Conservation (phyloP, 2,113 vertebrate genomes). For the Peucedramus taeniatus region DNA sequence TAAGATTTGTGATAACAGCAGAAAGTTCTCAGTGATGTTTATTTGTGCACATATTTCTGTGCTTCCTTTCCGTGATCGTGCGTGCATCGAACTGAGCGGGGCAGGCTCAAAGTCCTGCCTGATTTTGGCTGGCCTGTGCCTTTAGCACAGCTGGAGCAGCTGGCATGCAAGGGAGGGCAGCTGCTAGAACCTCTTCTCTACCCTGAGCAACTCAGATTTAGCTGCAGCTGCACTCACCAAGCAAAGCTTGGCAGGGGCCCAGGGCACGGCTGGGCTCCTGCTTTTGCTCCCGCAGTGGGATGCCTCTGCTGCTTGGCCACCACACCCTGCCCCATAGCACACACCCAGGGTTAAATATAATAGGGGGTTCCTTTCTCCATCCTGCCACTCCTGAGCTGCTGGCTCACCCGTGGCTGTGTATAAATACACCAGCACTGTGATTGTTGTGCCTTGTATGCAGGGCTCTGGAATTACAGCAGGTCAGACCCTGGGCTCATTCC, state of each 20-base stretch:
- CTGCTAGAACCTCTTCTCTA: neutral
- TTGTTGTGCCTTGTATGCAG: fast-evolving
- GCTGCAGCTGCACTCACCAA: constrained; percentile 20
- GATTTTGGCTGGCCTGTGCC: neutral
- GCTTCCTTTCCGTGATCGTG: neutral
- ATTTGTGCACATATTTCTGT: neutral
- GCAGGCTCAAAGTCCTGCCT: neutral
- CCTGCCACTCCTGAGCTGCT: neutral
- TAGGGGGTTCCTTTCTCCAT: neutral
- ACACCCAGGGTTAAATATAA: constrained; percentile 35
- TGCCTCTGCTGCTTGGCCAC: neutral
- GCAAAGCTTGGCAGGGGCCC: neutral
- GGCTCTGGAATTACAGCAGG: neutral
- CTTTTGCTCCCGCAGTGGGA: neutral
- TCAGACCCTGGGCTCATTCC: neutral
- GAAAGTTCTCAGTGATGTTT: neutral
- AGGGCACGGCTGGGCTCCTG: neutral
- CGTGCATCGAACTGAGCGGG: neutral
- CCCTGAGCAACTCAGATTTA: neutral
- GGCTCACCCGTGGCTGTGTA: neutral
- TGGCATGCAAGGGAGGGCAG: neutral
- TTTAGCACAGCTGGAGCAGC: neutral
- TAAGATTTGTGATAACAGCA: constrained; percentile 2
- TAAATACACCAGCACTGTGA: neutral
- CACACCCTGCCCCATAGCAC: constrained; percentile 22